Conservation (phyloP, 2,888 invertebrate species). For the Hyppa rectilinea region DNA sequence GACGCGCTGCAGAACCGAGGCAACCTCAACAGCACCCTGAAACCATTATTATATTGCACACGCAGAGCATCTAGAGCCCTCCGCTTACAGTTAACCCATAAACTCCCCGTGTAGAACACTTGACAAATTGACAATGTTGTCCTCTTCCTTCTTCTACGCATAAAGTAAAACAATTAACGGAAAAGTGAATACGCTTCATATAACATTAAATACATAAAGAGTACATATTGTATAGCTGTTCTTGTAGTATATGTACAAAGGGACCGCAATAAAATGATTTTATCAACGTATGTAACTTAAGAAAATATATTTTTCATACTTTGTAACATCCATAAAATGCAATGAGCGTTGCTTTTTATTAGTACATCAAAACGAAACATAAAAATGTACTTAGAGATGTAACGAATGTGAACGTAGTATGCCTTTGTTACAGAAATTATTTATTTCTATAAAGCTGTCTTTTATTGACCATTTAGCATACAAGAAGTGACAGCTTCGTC, state of each 20-base stretch:
- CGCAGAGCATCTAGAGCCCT: too few species aligned
- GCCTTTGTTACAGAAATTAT: neutral
- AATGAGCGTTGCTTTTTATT: conserved; percentile 36
- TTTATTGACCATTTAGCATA: neutral
- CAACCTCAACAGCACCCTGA: too few species aligned
- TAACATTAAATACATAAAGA: neutral
- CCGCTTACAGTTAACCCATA: too few species aligned
- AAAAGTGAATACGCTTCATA: neutral
- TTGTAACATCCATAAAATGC: conserved; percentile 40
- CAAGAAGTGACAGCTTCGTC: neutral
- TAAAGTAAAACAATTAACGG: neutral
- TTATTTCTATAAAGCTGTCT: neutral
- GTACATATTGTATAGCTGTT: neutral
- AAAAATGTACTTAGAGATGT: neutral
- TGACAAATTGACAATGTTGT: too few species aligned
- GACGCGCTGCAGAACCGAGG: too few species aligned
- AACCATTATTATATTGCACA: too few species aligned
- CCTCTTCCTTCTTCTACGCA: too few species aligned
- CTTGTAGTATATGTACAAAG: neutral
- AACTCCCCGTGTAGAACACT: too few species aligned
- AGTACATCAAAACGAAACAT: conserved; percentile 23
- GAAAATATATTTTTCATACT: conserved; percentile 9
- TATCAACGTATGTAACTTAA: conserved; percentile 5
- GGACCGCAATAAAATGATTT: conserved; percentile 11
- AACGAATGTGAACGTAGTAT: neutral